Conservation (phyloP, 1,140 invertebrate species). For the Phymastichus coffea region DNA sequence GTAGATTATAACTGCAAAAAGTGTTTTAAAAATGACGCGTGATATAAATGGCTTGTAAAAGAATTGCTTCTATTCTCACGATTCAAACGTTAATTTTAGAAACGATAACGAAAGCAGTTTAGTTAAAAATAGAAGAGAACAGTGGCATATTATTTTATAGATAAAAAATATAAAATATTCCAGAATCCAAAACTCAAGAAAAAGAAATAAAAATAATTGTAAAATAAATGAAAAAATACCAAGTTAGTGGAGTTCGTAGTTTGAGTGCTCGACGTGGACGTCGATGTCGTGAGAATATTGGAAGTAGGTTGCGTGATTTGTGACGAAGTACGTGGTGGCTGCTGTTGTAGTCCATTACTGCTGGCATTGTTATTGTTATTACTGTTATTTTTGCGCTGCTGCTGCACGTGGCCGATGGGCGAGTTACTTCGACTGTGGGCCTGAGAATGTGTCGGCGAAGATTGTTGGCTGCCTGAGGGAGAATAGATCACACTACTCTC, state of each 20-base stretch:
- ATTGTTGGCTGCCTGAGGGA: constrained; percentile 55
- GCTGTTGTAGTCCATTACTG: constrained; percentile 26
- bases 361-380: constrained; percentile 31
- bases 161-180: no score
- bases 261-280: constrained; percentile 39
- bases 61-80: no score
- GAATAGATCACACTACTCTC: constrained; percentile 52
- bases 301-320: constrained; percentile 41
- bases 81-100: no score
- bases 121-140: no score
- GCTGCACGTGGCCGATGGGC: constrained; percentile 40
- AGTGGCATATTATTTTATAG: no score
- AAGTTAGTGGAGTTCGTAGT: constrained; percentile 34
- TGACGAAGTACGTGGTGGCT: constrained; percentile 39
- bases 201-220: not conserved
- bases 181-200: no score
- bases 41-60: no score
- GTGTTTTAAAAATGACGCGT: no score
- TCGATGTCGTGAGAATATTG: constrained; percentile 41
- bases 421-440: constrained; percentile 54
- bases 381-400: constrained; percentile 12
- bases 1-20: no score
- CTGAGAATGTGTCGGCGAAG: constrained; percentile 55
- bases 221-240: not conserved
- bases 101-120: no score